These are phyloP conservation scores for Sternarchorhynchus goeldii DNA, from an alignment of 2,797 vertebrate genomes.

Conservation along the genomic window DNA sequence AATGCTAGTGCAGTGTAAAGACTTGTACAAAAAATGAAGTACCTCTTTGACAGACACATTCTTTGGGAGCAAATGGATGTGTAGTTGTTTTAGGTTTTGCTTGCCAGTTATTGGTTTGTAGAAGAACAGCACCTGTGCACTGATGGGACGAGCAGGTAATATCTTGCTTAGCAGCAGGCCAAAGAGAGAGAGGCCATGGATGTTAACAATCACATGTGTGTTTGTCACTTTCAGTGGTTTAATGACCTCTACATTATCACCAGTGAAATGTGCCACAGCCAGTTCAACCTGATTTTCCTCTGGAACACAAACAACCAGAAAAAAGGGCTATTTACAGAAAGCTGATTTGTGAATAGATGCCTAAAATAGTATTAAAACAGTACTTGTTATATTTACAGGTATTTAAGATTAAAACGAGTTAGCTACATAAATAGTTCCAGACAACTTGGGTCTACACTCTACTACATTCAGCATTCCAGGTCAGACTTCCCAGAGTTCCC, in stretches of 20 bases:
- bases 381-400: no score
- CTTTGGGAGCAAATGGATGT: conserved; percentile 27
- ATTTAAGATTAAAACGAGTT: no score
- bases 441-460: no score
- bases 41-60: conserved; percentile 33
- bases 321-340: no score
- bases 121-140: conserved; percentile 35
- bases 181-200: conserved; percentile 44
- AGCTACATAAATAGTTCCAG: no score
- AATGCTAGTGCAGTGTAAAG: no score
- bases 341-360: no score
- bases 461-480: no score
- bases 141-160: not conserved
- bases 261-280: conserved; percentile 5
- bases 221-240: no score
- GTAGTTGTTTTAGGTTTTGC: not conserved
- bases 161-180: not conserved
- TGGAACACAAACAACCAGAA: not conserved
- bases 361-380: no score
- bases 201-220: not conserved
- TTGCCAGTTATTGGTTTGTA: not conserved
- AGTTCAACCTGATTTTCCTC: conserved; percentile 1
- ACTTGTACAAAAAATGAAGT: not conserved
- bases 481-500: no score
- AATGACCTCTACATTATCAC: no score